These are phyloP conservation scores for Eledone cirrhosa DNA, from an alignment of 2,888 invertebrate genomes.

Conservation along the genomic window DNA sequence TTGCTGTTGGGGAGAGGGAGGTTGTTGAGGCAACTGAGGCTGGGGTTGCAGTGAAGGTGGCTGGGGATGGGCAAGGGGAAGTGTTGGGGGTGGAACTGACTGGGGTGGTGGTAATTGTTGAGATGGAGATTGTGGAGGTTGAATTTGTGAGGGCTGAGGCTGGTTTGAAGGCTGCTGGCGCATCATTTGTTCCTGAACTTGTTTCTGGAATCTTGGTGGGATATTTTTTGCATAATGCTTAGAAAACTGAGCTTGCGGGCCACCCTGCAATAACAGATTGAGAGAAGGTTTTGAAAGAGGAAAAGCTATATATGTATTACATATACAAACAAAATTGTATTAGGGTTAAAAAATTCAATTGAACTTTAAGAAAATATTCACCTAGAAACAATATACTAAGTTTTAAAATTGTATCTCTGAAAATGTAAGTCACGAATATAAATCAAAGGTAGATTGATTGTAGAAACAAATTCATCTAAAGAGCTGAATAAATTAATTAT, in stretches of 20 bases:
- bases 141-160: slow-evolving; percentile 30
- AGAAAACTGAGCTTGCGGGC: slow-evolving; percentile 63
- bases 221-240: slow-evolving; percentile 83
- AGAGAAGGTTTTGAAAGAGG: too few relatives aligned
- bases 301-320: too few relatives aligned
- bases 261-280: slow-evolving; percentile 11
- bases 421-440: too few relatives aligned
- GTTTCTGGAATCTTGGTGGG: slow-evolving; percentile 75
- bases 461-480: too few relatives aligned
- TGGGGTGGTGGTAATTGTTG: slow-evolving; percentile 37
- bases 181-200: slow-evolving; percentile 48
- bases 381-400: too few relatives aligned
- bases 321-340: too few relatives aligned
- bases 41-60: slow-evolving; percentile 37
- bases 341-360: too few relatives aligned
- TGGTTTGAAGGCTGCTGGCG: slow-evolving; percentile 31
- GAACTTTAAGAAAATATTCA: too few relatives aligned
- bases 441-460: too few relatives aligned
- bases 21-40: slow-evolving; percentile 44
- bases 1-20: slow-evolving; percentile 33
- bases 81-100: slow-evolving; percentile 27
- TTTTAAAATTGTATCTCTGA: too few relatives aligned
- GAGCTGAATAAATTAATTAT: too few relatives aligned
- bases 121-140: slow-evolving; percentile 34
- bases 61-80: slow-evolving; percentile 28